phyloP scores from a whole-genome alignment of 1,140 invertebrate genomes.

The Trichonephila clavipes region DNA sequence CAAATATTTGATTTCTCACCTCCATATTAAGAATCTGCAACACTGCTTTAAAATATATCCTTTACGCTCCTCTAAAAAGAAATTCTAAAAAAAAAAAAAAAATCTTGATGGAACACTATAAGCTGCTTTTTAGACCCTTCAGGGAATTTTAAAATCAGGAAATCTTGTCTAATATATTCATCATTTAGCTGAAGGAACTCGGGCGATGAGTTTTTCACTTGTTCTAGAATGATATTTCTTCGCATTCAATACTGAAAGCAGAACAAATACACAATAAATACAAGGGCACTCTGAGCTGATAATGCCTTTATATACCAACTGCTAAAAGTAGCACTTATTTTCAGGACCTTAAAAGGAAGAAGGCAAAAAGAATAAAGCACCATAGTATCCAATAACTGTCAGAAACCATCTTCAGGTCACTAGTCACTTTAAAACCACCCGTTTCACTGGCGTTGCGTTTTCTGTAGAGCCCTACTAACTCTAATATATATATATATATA shows the following conservation, averaged over 20 bases:
- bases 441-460: constrained; percentile 32
- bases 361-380: neutral
- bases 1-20: too few species aligned
- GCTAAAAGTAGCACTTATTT: neutral
- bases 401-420: constrained; percentile 30
- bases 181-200: neutral
- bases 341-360: neutral
- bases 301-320: neutral
- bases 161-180: neutral
- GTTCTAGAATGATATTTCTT: neutral
- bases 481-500: too few species aligned
- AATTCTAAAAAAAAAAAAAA: too few species aligned
- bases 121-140: neutral
- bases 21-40: too few species aligned
- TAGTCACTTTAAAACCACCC: neutral
- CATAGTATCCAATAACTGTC: constrained; percentile 56
- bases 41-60: too few species aligned
- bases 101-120: neutral
- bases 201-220: neutral
- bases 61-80: too few species aligned
- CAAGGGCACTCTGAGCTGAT: neutral
- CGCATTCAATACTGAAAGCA: too few species aligned
- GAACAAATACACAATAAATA: constrained; percentile 27
- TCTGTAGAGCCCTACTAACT: neutral
- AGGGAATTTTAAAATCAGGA: neutral